Base-by-base conservation (phyloP, 2,113 vertebrate species). In the Petrocephalus zakoni region DNA sequence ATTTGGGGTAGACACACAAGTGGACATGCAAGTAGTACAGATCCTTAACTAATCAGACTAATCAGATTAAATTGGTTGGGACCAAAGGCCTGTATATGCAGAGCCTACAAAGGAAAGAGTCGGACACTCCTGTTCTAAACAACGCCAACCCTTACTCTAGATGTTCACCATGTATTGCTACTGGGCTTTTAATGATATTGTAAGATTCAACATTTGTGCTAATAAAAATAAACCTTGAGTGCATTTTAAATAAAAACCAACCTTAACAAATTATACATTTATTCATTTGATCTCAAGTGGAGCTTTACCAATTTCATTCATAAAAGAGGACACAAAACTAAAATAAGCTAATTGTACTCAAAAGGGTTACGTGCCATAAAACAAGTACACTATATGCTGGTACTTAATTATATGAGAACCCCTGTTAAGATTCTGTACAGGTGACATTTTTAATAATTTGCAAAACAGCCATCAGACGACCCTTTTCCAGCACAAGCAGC, bases 231-330 rank as follows among this genome's bases (percentile, higher is more conserved):
- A 68, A 68, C n/a, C 25, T 68, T 42, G 72, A 78, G 34, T 3
- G 15, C 72, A 78, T 19, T 34, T 78, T 42, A 78, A 78, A 78
- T 37, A 78, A 78, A 78, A 78, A 78, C 25, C 29, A 42, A 78
- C 72, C 72, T 78, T 78, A 78, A n/a, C n/a, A n/a, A 68, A 9
- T 78, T 78, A 78, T 22, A 51, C 46, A 52, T 85, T 85, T 85
- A 51, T 84, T 49, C 47, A 84, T 84, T 84, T 84, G 9, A 13
- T 52, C n/a, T 52, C 82, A 47, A 84, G 15, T 37, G 2, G 49
- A 49, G 46, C 15, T 8, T 83, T 19, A 47, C 25, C 37, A 51
- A 51, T 21, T 84, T 84, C 10, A 9, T 68, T 68, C 61, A 84
- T n/a, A 84, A 84, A 51, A 22, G 1, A 51, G 81, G 9, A n/a